Base-by-base conservation (phyloP, 2,888 invertebrate species). In the Junonia oenone region DNA sequence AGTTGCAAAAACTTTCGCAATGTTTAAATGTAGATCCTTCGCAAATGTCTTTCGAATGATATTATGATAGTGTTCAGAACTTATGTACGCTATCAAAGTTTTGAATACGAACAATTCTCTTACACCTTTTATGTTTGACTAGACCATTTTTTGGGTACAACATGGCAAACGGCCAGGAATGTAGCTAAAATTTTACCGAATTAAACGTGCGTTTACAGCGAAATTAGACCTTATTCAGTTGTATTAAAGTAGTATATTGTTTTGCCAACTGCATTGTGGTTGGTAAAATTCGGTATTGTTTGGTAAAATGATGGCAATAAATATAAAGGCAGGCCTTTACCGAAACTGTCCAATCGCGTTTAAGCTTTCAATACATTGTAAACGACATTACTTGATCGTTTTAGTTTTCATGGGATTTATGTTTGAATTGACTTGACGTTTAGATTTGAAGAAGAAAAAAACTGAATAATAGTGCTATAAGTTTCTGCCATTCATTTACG, bases 241-340 rank as follows among this genome's bases (percentile, higher is more conserved):
- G 61, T 14, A 13, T 59, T 69, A 74, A 66, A 63, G 62, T 45
- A 48, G 9, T 56, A 61, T 45, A 61, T 59, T 57, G 45, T 55
- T 26, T 58, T 59, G 47, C 47, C 58, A 27, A 55, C 51, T 37
- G 61, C 38, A 55, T 61, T 55, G 59, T 70, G 69, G 65, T 65
- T 73, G 76, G 65, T 73, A 59, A 61, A 65, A 68, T 65, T 65
- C 64, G 67, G 76, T 71, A 79, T 82, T 83, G 81, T 84, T 81
- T 81, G 80, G 76, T 74, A 76, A 82, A 83, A 81, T 83, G 80
- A 82, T 75, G 78, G 80, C 74, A 82, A 83, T 86, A 83, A 84
- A 83, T 83, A 77, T 80, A 79, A 73, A 75, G 75, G 71, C 72
- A 76, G 73, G 76, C 72, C 78, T 82, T 78, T 73, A 68, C 66